A percentile compares a stretch with the other conserved stretches of the same genome.
Conservation (phyloP, 2,888 invertebrate species). For the Dioctria linearis region DNA sequence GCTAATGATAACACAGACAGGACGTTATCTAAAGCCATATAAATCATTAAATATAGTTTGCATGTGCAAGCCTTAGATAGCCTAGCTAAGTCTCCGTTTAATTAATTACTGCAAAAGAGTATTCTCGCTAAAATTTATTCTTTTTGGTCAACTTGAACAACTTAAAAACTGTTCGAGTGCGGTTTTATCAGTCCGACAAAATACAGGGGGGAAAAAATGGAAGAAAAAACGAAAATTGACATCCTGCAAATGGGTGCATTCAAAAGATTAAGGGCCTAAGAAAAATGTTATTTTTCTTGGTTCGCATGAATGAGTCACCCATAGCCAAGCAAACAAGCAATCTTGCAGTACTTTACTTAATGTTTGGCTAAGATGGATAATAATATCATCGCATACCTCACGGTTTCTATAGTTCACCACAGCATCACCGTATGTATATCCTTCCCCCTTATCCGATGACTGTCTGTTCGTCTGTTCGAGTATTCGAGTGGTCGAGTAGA, state of each 20-base stretch:
- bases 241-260: not conserved
- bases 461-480: too few species aligned
- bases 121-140: not conserved
- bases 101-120: not conserved
- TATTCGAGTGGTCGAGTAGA: too few species aligned
- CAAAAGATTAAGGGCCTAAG: not conserved
- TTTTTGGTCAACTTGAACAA: not conserved
- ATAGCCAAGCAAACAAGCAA: not conserved
- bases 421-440: not conserved
- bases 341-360: slow-evolving; percentile 14
- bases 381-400: not conserved
- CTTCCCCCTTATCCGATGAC: not conserved
- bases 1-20: slow-evolving; percentile 8
- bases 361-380: slow-evolving; percentile 27
- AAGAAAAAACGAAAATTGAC: not conserved
- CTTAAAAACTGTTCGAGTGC: not conserved
- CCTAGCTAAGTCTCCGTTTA: not conserved
- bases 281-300: slow-evolving; percentile 3
- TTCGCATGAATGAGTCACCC: not conserved
- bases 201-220: not conserved
- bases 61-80: not conserved
- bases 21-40: slow-evolving; percentile 13
- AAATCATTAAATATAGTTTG: slow-evolving; percentile 12
- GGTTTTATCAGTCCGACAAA: not conserved
- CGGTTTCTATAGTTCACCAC: not conserved